Percentiles rank a stretch among this genome's conserved stretches.
Conservation (phyloP, 2,113 vertebrate species). For the Andinoacara biseriatus region DNA sequence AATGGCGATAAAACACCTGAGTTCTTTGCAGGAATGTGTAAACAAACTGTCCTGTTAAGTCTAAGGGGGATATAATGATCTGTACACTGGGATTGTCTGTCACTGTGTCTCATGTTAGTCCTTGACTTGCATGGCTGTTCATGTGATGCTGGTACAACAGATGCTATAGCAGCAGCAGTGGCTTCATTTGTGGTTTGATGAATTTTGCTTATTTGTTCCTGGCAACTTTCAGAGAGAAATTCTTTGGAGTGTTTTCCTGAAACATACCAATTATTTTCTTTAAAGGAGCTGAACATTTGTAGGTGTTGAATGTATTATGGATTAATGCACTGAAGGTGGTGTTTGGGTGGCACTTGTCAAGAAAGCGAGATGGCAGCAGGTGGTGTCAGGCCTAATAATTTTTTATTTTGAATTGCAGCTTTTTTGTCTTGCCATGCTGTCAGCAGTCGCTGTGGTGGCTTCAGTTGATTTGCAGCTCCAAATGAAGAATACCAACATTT, state of each 20-base stretch:
- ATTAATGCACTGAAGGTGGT: neutral
- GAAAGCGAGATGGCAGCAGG: neutral
- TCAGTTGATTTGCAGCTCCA: neutral
- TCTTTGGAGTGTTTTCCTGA: neutral
- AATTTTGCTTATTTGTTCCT: neutral
- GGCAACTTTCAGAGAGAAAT: constrained; percentile 4
- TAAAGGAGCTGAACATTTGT: neutral
- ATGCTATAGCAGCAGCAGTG: constrained; percentile 25
- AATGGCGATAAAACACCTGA: constrained; percentile 1
- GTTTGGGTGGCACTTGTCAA: neutral
- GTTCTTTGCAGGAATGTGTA: neutral
- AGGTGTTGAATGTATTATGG: neutral
- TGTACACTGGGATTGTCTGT: neutral
- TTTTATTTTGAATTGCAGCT: neutral
- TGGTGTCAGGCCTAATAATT: neutral
- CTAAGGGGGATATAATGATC: neutral
- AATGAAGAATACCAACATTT: neutral
- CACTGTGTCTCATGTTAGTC: constrained; percentile 1
- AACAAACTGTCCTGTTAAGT: neutral
- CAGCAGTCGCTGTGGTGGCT: neutral
- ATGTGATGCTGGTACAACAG: constrained; percentile 22
- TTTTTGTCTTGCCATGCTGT: neutral
- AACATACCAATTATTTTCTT: neutral
- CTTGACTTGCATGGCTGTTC: constrained; percentile 6
- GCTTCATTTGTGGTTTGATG: neutral